These are phyloP conservation scores for Sweltsa coloradensis DNA, from an alignment of 1,140 invertebrate species.

Conservation along the genomic window DNA sequence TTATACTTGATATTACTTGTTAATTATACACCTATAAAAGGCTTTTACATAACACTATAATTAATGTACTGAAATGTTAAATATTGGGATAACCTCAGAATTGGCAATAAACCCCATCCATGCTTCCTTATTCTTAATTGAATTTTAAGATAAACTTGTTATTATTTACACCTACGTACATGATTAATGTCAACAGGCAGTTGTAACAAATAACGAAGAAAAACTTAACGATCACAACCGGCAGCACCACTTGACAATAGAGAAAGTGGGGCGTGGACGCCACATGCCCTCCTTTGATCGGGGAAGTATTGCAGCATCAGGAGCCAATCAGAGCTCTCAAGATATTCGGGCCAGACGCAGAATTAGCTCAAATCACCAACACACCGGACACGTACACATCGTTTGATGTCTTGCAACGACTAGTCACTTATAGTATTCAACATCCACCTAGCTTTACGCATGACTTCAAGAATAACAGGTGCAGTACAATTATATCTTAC, in stretches of 20 bases:
- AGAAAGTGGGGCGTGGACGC: constrained; percentile 27
- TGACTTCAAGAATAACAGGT: too few species aligned
- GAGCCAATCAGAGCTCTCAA: constrained; percentile 28
- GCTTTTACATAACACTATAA: too few species aligned
- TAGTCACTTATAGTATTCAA: constrained; percentile 22
- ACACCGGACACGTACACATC: constrained; percentile 23
- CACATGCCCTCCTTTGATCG: constrained; percentile 23
- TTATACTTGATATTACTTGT: too few species aligned
- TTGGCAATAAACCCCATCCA: neutral
- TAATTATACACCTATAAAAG: too few species aligned
- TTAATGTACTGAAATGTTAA: too few species aligned
- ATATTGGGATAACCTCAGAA: too few species aligned
- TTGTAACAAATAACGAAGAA: constrained; percentile 24
- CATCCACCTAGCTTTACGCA: constrained; percentile 26
- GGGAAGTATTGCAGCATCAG: too few species aligned
- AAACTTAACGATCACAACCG: constrained; percentile 26
- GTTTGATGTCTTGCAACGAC: constrained; percentile 18
- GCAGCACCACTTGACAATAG: constrained; percentile 31
- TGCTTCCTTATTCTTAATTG: constrained; percentile 7
- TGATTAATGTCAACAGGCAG: constrained; percentile 17
- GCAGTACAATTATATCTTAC: too few species aligned
- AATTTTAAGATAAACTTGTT: constrained; percentile 25
- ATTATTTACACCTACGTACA: constrained; percentile 26
- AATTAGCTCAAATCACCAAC: neutral
- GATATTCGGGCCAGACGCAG: constrained; percentile 31